Base-by-base conservation (phyloP, 2,113 vertebrate species). In the Indri indri region DNA sequence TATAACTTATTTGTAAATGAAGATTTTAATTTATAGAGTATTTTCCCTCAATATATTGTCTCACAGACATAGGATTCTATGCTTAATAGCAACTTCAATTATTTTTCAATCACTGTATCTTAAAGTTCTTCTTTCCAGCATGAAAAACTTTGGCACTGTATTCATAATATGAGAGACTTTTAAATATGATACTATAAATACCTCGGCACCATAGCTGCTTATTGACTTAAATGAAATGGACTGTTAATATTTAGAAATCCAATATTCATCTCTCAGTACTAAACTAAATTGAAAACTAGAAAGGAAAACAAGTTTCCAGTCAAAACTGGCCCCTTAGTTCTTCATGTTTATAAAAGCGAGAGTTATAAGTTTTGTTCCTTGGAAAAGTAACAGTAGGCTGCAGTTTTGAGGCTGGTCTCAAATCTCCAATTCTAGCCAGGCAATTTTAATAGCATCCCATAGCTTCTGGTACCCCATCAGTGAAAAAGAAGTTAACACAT, bases 171-270 rank as follows among this genome's bases (percentile, higher is more conserved):
- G 34, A 77, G 54, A 95, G 54, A 70, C 17, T n/a, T 71, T 96
- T 76, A 90, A 95, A 84, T 81, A 66, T n/a, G n/a, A 59, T 57
- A 85, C 20, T 37, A 79, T 81, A 54, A 96, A 89, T 23, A 94
- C 40, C 37, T 71, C 87, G 57, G 17, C 57, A 77, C 32, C 18
- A 52, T 57, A 34, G 25, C 0, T 85, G 23, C 83, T 95, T 82
- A 70, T 7, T 47, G 40, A 45, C 52, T 84, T 96, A 70, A 96
- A n/a, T 90, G 34, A 96, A 96, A 91, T 81, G 66, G 50, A 90
- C 40, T 73, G 32, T 40, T 89, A 86, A 77, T 93, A 90, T 77
- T 93, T 89, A 70, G 45, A 93, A 95, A 91, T 90, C 32, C 40
- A 89, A 70, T 76, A 93, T 73, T 93, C 40, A 73, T 83, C 57